Conservation (phyloP, 1,140 invertebrate genomes). For the Drosophila pachea region DNA sequence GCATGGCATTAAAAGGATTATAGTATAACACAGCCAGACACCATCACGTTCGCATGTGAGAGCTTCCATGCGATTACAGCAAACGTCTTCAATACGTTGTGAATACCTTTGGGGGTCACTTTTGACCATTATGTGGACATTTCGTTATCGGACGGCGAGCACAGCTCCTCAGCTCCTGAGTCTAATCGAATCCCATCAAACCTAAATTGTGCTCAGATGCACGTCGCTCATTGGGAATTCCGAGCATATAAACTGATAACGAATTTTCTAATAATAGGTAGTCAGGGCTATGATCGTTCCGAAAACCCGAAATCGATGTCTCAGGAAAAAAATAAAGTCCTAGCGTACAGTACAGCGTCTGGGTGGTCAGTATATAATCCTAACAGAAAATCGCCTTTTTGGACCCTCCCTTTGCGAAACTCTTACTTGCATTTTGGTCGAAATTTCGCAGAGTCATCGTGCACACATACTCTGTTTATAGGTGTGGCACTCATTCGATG, state of each 20-base stretch:
- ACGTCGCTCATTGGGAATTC: constrained; percentile 28
- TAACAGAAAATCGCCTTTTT: not conserved
- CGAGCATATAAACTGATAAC: not conserved
- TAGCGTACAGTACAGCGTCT: too few species aligned
- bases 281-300: not conserved
- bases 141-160: not conserved
- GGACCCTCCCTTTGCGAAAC: not conserved
- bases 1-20: constrained; percentile 56
- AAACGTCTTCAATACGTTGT: constrained; percentile 28
- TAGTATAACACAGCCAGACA: constrained; percentile 34
- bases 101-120: not conserved
- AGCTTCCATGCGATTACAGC: constrained; percentile 8
- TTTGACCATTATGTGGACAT: constrained; percentile 12
- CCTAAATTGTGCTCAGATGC: constrained; percentile 26
- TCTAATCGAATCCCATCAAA: not conserved
- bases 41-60: constrained; percentile 39
- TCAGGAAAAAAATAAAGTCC: too few species aligned
- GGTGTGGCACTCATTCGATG: constrained; percentile 31
- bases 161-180: not conserved
- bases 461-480: constrained; percentile 25
- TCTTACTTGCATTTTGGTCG: not conserved
- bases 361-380: too few species aligned
- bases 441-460: constrained; percentile 45
- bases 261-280: not conserved
- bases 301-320: too few species aligned